Evolutionary conservation across 92 coral and sea anemone genomes (phyloP), one percentile per base, ranked within the genome.

Genomic region (Desmophyllum pertusum): DNA sequence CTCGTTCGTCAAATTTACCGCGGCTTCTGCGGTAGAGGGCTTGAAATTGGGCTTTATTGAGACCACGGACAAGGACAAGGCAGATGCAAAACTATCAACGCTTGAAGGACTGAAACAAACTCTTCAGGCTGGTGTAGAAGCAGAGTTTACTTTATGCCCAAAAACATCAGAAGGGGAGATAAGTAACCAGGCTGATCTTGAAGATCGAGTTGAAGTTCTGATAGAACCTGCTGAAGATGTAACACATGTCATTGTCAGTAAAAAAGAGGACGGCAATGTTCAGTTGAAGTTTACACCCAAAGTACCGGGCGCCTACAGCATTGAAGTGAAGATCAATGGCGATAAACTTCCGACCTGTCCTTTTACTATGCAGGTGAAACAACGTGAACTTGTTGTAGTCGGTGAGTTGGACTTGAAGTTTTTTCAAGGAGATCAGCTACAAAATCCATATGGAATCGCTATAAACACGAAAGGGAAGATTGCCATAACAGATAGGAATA

Each of bases 231-330:
- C 72, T 17, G 6, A 67, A 36, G 73, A 67, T 67, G 46, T 67
- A 4, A 37, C 73, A 67, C 17, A 67, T 38, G 8, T 67, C n/a
- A 33, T 17, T 37, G 43, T 67, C 18, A 4, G 25, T 1, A 27
- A 67, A 25, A 37, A 67, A 37, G 25, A 67, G 2, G 73, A 37
- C 73, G 73, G 73, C 2, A 67, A 37, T 19, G 10, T 67, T 18
- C 4, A 23, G 30, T 3, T 67, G 11, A 33, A 67, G 13, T 67
- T 67, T 35, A 36, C 45, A 4, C 45, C 45, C 25, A 18, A 36
- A 67, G 42, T 33, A 18, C 73, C 73, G n/a, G 73, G 73, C 13
- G 45, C 42, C 73, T 67, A 67, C 73, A 67, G 43, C 14, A 35
- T 35, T 67, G 42, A 67, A 33, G 27, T 67, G 43, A 67, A 19